Evolutionary conservation across 2,888 invertebrate species (phyloP).

Genomic region (Pediacus dermestoides): DNA sequence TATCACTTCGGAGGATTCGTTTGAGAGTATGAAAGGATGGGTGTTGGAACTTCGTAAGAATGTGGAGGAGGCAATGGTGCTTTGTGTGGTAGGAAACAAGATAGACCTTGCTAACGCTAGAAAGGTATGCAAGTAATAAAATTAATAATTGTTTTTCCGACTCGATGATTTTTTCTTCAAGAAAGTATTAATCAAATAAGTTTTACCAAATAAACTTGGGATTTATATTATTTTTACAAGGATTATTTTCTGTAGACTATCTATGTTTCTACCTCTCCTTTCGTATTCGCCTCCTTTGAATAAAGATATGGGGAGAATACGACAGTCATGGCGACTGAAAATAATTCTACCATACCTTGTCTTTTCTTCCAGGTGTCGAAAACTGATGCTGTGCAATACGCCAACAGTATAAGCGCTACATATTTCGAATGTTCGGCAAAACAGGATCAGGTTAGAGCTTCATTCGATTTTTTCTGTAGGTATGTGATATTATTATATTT

Average conservation of each 20-base stretch:
- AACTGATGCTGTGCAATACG: slow-evolving; percentile 72
- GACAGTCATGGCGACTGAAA: too few relatives aligned
- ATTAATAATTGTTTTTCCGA: not conserved
- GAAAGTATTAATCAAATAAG: too few relatives aligned
- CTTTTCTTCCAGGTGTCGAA: slow-evolving; percentile 46
- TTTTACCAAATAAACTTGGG: too few relatives aligned
- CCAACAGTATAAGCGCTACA: slow-evolving; percentile 74
- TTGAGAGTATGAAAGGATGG: slow-evolving; percentile 81
- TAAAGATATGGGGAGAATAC: too few relatives aligned
- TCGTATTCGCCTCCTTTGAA: too few relatives aligned
- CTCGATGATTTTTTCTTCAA: too few relatives aligned
- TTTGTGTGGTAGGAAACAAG: slow-evolving; percentile 84
- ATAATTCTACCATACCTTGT: too few relatives aligned
- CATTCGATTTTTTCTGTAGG: too few relatives aligned
- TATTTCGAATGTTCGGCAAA: slow-evolving; percentile 85
- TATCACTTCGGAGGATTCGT: slow-evolving; percentile 71
- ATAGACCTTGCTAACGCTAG: slow-evolving; percentile 67
- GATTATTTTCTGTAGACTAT: too few relatives aligned
- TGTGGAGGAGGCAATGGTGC: slow-evolving; percentile 73
- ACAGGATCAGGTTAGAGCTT: slow-evolving; percentile 55
- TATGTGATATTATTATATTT: slow-evolving; percentile 30
- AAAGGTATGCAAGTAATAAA: slow-evolving; percentile 48
- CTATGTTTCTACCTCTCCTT: too few relatives aligned
- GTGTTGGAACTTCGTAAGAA: slow-evolving; percentile 74
- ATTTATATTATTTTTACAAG: too few relatives aligned